Evolutionary conservation across 2,797 vertebrate species (phyloP), one percentile per base, ranked within the genome.

Genomic region (Gymnothorax javanicus): DNA sequence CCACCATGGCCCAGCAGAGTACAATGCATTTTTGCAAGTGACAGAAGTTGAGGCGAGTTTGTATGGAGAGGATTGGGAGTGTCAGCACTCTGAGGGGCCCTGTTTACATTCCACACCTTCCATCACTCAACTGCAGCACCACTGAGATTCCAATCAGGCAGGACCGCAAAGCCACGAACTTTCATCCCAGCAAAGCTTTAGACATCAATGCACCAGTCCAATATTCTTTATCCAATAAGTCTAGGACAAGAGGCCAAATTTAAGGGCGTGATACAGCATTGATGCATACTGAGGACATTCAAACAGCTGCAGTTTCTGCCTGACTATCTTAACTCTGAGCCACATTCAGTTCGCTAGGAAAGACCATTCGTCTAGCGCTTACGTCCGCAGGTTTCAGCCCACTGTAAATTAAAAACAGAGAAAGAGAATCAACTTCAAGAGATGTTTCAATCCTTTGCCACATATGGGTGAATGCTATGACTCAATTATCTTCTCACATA

Each of bases 81-180:
- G 20, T 54, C 77, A 81, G 77, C 77, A 54, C 77, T 81, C 77
- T 54, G 77, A 54, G 77, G 77, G 77, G 77, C 77, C 77, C 52
- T 81, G 77, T 56, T 81, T 56, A 56, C 77, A 81, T 81, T 81
- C 77, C 77, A 17, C 50, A 56, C 20, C 33, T 50, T 77, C 73
- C 73, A 50, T 50, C 73, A 77, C 73, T 77, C 73, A 77, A 77
- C 2, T 3, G 71, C 71, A 4, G 50, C 33, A 13, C 33, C 75
- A 2, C 75, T 79, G 2, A 52, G 15, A 54, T 79, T 79, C 75
- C 43, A 7, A 20, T 23, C 73, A 20, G 27, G 52, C 73, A 20
- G 73, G 73, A 77, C 73, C 17, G 73, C 33, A 20, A 33, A 7
- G 73, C 25, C 1, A 20, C 8, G 4, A 77, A 17, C 5, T 6